Percentiles rank a stretch among this genome's conserved stretches.
phyloP scores from a whole-genome alignment of 2,113 vertebrate genomes.

The Xiphophorus maculatus region DNA sequence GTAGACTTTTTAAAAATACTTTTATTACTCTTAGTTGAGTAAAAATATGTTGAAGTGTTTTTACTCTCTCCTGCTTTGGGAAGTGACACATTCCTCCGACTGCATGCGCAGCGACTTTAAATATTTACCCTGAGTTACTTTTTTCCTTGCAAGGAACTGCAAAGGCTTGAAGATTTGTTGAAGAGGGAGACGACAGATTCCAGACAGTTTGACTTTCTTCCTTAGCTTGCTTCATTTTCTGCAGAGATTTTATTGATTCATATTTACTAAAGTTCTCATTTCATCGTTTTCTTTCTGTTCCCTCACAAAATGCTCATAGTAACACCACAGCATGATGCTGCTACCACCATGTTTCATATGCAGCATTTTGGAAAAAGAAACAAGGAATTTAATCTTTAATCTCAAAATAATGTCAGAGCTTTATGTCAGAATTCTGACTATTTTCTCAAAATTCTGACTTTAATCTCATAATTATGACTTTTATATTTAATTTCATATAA shows the following conservation, averaged over 20 bases:
- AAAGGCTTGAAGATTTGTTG: slow-evolving; percentile 30
- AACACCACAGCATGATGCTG: not conserved
- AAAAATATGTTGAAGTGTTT: too few relatives aligned
- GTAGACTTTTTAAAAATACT: too few relatives aligned
- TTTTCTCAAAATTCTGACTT: too few relatives aligned
- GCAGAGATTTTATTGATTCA: not conserved
- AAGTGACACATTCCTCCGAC: slow-evolving; percentile 36
- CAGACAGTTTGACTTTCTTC: slow-evolving; percentile 20
- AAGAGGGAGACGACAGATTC: slow-evolving; percentile 57
- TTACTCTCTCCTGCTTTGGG: not conserved
- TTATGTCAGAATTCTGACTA: too few relatives aligned
- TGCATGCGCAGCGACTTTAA: slow-evolving; percentile 18
- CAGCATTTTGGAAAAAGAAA: too few relatives aligned
- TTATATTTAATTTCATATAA: too few relatives aligned
- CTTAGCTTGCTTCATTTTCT: slow-evolving; percentile 11
- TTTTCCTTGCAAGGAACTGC: slow-evolving; percentile 40
- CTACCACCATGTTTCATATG: not conserved
- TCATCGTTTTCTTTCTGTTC: too few relatives aligned
- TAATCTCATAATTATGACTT: too few relatives aligned
- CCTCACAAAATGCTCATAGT: too few relatives aligned
- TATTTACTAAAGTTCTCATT: not conserved
- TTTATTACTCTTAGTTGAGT: too few relatives aligned
- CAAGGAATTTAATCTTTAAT: too few relatives aligned
- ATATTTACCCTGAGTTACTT: slow-evolving; percentile 47
- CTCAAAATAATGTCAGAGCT: too few relatives aligned